Evolutionary conservation across 2,113 vertebrate genomes (phyloP), one percentile per base, ranked within the genome.

Genomic region (Scatophagus argus): DNA sequence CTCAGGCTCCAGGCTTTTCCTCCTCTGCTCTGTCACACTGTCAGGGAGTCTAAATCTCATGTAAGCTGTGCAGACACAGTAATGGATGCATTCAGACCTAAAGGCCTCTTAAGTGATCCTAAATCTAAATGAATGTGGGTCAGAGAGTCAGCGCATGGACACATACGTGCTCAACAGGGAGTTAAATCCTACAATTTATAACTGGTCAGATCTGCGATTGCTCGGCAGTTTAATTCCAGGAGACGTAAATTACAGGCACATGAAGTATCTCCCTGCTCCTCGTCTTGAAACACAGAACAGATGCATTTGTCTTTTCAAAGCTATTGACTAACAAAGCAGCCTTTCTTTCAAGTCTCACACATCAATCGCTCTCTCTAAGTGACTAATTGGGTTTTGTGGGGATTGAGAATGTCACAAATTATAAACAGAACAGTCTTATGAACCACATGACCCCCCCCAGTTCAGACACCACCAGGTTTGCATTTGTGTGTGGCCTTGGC

Each of bases 401-500:
- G 39, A 63, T 41, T 39, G 51, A 86, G 74, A 36, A 46, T 29
- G 80, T 66, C 66, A 66, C 52, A 66, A 61, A 77, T 47, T 9
- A 54, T n/a, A 34, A 31, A 61, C 43, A 73, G 43, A 52, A 38
- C 58, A 14, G 31, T 38, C 17, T 63, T 44, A 39, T 38, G 29
- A 64, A 54, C 52, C 58, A 62, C 55, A 63, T 47, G 52, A 36
- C n/a, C 39, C 27, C 17, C 13, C 39, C 19, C 19, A 1, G 12
- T 25, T 67, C 60, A 59, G 39, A 51, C 73, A 17, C 39, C 69
- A 66, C 7, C 46, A 58, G 63, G 74, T 60, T 74, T 55, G 44
- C 36, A 62, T 86, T 66, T 79, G 65, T 77, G 87, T 86, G 86
- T 83, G 89, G 89, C 87, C 81, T 68, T 51, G 43, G 69, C 25